Evolutionary conservation across 2,888 invertebrate species (phyloP), one percentile per base, ranked within the genome.

Genomic region (Leptinotarsa tumamoca): DNA sequence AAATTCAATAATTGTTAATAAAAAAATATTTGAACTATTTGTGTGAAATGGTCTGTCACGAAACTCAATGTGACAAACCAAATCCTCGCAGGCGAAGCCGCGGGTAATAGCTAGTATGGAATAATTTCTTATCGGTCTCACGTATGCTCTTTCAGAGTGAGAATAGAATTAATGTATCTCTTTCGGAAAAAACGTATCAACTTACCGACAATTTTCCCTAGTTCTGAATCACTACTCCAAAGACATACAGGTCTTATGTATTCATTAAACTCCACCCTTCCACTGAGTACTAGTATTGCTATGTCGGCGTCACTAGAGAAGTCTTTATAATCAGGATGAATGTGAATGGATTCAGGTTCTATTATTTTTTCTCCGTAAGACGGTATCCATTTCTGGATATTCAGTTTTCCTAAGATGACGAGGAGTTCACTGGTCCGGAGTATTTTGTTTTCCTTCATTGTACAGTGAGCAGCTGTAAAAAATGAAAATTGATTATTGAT

Each of bases 171-270:
- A 43, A 10, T 10, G 10, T 43, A 43, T 10, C 10, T 43, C 43
- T 10, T 10, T 43, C 4, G 43, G 43, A 43, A 43, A 43, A 43
- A 10, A 43, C 43, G 43, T 0, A 10, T 10, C 43, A 43, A 67
- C 75, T 80, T 61, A 79, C 83, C 83, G 68, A 82, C 82, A 54
- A 91, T 85, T 23, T 68, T 50, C 7, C 75, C 75, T 18, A 86
- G 68, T 70, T 83, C 80, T 33, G 69, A 80, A 84, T 70, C 61
- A 49, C 90, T 90, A 0, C 90, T 89, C 92, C 92, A 92, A n/a
- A 93, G 87, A 81, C 93, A 93, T 14, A 92, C 90, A 0, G 93
- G 92, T 43, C 90, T 87, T 66, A 93, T 91, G 83, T 89, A 90
- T 76, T 90, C 90, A 0, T 90, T 89, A 84, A 90, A 91, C 13